Percentiles rank a stretch among this genome's conserved stretches.
These are phyloP conservation scores for Dione juno DNA, from an alignment of 2,888 invertebrate species.

Conservation along the genomic window DNA sequence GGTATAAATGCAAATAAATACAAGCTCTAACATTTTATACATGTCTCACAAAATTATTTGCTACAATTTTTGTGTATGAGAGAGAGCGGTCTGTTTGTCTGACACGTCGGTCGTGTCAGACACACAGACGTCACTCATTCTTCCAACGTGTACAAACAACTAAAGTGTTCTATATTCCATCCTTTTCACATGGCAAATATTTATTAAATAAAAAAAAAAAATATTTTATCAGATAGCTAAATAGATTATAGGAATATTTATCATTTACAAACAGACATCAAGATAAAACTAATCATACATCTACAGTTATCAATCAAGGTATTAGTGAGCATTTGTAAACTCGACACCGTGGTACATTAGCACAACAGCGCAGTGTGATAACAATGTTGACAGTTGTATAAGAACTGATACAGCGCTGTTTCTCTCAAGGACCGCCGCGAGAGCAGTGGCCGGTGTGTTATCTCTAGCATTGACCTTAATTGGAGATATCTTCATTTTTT, in stretches of 20 bases:
- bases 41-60: too few species aligned
- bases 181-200: background rate
- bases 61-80: too few species aligned
- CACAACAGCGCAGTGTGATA: conserved; percentile 22
- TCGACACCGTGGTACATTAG: conserved; percentile 15
- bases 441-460: conserved; percentile 18
- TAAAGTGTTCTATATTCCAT: too few species aligned
- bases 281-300: background rate
- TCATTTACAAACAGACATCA: conserved; percentile 16
- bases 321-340: conserved; percentile 13
- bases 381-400: conserved; percentile 7
- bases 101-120: too few species aligned
- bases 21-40: too few species aligned
- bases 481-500: conserved; percentile 7
- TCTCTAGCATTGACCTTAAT: conserved; percentile 28
- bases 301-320: conserved; percentile 24
- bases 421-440: conserved; percentile 12
- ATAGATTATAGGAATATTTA: background rate
- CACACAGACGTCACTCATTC: too few species aligned
- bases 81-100: too few species aligned
- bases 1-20: too few species aligned
- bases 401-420: conserved; percentile 12
- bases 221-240: background rate
- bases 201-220: background rate
- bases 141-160: too few species aligned